A percentile compares a stretch with the other conserved stretches of the same genome.
These are phyloP conservation scores for Cnemophilus loriae DNA, from an alignment of 2,113 vertebrate species.

Conservation along the genomic window DNA sequence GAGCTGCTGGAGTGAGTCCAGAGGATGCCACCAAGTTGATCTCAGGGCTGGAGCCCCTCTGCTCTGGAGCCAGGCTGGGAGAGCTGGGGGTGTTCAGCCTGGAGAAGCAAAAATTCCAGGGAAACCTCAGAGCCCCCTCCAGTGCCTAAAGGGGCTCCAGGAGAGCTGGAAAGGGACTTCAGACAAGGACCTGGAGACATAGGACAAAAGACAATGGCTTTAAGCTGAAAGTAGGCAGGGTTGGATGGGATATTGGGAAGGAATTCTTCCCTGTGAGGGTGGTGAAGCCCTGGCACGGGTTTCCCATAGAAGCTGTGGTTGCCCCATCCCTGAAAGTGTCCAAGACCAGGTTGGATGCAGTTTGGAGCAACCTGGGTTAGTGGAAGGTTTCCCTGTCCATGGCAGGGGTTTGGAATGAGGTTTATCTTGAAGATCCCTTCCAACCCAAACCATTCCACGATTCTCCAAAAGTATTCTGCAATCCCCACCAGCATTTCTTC, in stretches of 20 bases:
- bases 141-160: background rate
- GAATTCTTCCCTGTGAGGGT: background rate
- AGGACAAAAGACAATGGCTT: background rate
- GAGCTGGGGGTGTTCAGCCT: accelerated
- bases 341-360: accelerated
- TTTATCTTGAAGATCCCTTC: background rate
- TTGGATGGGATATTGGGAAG: background rate
- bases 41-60: background rate
- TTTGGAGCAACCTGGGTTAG: background rate
- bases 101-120: background rate
- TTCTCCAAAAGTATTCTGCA: background rate
- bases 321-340: accelerated
- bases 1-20: background rate
- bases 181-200: background rate
- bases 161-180: background rate
- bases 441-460: background rate
- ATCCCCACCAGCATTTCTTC: background rate
- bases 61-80: background rate
- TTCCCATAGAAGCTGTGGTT: background rate
- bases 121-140: background rate
- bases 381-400: background rate
- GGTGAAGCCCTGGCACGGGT: background rate
- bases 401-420: background rate
- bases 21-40: background rate
- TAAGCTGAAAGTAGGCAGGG: background rate